Percentiles rank a stretch among this genome's conserved stretches.
These are phyloP conservation scores for Buceros bicornis DNA, from an alignment of 2,797 vertebrate species.

Conservation along the genomic window DNA sequence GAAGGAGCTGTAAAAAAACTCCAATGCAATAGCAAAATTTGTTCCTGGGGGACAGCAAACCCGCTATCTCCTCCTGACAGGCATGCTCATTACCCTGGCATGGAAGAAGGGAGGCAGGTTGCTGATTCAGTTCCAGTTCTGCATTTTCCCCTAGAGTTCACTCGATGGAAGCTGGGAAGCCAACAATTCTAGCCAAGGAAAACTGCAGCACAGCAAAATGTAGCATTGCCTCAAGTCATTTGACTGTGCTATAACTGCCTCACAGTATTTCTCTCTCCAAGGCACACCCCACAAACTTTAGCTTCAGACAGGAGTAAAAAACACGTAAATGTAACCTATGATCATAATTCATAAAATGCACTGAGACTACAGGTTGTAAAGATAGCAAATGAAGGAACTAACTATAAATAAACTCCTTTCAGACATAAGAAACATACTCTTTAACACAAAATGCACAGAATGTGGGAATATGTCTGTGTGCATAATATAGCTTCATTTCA, in stretches of 20 bases:
- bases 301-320: background rate
- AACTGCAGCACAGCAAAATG: background rate
- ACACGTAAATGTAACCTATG: background rate
- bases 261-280: background rate
- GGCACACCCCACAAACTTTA: background rate
- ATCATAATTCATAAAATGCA: conserved; percentile 5
- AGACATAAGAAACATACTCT: background rate
- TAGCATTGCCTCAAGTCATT: background rate
- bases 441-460: background rate
- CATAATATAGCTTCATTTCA: background rate
- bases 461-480: background rate
- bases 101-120: background rate
- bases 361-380: background rate
- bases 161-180: background rate
- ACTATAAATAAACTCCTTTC: background rate
- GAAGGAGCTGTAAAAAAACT: background rate
- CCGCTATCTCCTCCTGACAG: background rate
- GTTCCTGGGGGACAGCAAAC: background rate
- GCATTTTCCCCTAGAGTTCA: background rate
- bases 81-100: background rate
- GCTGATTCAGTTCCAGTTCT: conserved; percentile 40
- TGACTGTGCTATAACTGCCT: background rate
- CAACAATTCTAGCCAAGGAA: background rate
- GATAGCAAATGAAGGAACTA: background rate
- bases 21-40: background rate